Evolutionary conservation across 1,140 invertebrate genomes (phyloP).

Genomic region (Samia ricini): DNA sequence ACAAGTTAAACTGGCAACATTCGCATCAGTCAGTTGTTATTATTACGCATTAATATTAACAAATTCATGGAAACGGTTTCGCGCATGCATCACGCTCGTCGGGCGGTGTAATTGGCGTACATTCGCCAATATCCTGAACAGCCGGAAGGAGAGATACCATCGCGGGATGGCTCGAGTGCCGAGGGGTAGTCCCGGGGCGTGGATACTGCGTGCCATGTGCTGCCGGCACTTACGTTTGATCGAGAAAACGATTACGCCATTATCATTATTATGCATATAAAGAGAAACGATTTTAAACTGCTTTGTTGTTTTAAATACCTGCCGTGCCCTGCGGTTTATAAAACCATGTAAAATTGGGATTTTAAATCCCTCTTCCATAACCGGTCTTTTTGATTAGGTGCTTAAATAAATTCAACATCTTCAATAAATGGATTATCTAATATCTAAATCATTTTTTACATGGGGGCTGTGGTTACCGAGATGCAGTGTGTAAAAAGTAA

Average conservation of each 20-base stretch:
- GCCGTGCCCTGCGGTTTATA: too few species aligned
- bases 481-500: too few species aligned
- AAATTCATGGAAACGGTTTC: background rate
- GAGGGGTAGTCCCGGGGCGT: background rate
- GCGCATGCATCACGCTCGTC: background rate
- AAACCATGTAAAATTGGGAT: too few species aligned
- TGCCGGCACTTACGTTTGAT: background rate
- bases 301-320: too few species aligned
- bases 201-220: background rate
- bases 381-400: too few species aligned
- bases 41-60: background rate
- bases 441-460: too few species aligned
- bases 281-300: background rate
- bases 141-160: constrained; percentile 6
- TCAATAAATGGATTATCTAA: too few species aligned
- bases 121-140: constrained; percentile 8
- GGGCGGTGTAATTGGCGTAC: background rate
- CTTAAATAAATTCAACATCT: too few species aligned
- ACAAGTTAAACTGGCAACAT: background rate
- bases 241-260: background rate
- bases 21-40: background rate
- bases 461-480: too few species aligned
- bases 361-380: too few species aligned
- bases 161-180: background rate
- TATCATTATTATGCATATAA: too few species aligned